A percentile compares a stretch with the other conserved stretches of the same genome.
Evolutionary conservation across 2,113 vertebrate species (phyloP).

Genomic region (Apus apus): DNA sequence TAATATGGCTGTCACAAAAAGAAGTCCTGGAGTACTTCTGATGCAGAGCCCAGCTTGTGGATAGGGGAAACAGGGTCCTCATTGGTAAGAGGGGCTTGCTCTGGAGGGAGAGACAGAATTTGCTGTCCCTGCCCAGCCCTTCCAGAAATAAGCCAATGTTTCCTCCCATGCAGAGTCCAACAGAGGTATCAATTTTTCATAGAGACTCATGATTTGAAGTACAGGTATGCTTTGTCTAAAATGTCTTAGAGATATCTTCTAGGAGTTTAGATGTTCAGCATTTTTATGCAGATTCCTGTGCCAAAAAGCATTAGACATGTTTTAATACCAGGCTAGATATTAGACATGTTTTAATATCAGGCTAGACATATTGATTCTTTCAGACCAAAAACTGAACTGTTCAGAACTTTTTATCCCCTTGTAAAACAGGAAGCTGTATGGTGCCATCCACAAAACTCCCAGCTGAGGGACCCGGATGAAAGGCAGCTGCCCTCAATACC

Average conservation of each 20-base stretch:
- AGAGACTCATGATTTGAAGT: neutral
- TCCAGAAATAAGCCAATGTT: neutral
- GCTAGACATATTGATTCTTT: neutral
- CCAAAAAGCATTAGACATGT: neutral
- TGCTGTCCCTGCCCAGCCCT: neutral
- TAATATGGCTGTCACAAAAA: neutral
- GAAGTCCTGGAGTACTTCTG: neutral
- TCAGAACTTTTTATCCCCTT: neutral
- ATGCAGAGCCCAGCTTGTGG: neutral
- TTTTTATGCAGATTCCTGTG: neutral
- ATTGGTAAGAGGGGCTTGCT: neutral
- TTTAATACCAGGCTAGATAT: neutral
- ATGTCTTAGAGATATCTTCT: neutral
- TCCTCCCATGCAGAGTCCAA: neutral
- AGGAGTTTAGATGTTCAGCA: neutral
- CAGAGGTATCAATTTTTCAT: rapidly evolving
- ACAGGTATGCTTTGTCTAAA: neutral
- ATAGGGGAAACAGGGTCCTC: rapidly evolving
- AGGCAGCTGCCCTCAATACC: neutral
- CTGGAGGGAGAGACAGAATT: neutral
- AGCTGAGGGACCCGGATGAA: neutral
- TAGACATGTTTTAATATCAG: neutral
- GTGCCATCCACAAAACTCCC: neutral
- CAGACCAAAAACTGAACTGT: neutral
- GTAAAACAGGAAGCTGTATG: neutral